phyloP scores from a whole-genome alignment of 2,888 invertebrate species.

The Caradrina clavipalpis region DNA sequence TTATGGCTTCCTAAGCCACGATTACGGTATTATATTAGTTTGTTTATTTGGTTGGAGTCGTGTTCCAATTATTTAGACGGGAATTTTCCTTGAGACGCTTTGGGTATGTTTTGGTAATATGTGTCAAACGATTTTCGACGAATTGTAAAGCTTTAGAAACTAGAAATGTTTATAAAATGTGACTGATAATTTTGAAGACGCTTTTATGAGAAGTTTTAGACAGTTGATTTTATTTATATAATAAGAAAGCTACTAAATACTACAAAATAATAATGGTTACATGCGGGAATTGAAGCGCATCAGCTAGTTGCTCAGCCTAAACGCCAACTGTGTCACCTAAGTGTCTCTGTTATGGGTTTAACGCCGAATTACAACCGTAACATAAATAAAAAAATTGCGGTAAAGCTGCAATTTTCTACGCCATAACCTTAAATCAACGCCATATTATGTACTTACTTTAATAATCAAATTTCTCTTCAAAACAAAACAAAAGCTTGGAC shows the following conservation, averaged over 20 bases:
- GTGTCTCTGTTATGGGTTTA: not conserved
- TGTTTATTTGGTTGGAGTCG: not conserved
- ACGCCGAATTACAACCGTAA: not conserved
- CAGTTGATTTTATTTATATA: not conserved
- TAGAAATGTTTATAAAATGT: too few relatives aligned
- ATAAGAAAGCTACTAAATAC: too few relatives aligned
- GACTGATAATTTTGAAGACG: not conserved
- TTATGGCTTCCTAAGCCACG: constrained; percentile 3
- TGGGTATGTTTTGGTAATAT: not conserved
- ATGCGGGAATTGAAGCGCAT: too few relatives aligned
- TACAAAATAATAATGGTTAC: too few relatives aligned
- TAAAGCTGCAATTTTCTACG: too few relatives aligned
- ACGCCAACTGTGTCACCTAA: too few relatives aligned
- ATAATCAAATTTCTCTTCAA: not conserved
- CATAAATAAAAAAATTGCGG: too few relatives aligned
- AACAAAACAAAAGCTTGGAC: constrained; percentile 11
- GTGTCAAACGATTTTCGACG: not conserved
- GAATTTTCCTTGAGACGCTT: not conserved
- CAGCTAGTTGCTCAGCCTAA: too few relatives aligned
- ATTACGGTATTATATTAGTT: not conserved
- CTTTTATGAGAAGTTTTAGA: not conserved
- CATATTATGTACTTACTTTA: too few relatives aligned
- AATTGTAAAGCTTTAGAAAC: not conserved
- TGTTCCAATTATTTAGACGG: not conserved
- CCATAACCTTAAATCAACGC: too few relatives aligned